phyloP scores from a whole-genome alignment of 1,140 invertebrate genomes.

The Drosophila simulans region DNA sequence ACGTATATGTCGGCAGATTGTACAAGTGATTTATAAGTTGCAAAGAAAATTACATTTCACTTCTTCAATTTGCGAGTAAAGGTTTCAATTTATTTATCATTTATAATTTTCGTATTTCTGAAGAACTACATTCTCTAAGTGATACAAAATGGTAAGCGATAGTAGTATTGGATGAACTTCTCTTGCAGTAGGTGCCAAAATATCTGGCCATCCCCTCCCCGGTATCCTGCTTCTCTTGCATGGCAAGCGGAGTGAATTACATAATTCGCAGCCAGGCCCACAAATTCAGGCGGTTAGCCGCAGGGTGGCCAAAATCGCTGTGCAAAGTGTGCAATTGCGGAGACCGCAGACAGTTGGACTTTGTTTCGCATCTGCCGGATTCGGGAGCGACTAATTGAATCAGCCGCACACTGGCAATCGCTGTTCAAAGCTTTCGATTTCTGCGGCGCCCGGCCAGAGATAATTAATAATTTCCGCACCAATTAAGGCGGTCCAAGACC shows the following conservation, averaged over 20 bases:
- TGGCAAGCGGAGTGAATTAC: conserved; percentile 11
- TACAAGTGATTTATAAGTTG: conserved; percentile 19
- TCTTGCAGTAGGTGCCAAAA: too few relatives aligned
- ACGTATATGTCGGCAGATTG: conserved; percentile 7
- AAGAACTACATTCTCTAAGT: not conserved
- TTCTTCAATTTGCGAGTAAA: conserved; percentile 14
- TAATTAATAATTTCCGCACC: conserved; percentile 82
- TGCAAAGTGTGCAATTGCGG: conserved; percentile 7
- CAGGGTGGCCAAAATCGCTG: conserved; percentile 20
- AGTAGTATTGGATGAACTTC: too few relatives aligned
- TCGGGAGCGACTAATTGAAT: conserved; percentile 24
- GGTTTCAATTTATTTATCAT: not conserved
- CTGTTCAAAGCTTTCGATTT: conserved; percentile 49
- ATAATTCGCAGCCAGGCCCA: conserved; percentile 2
- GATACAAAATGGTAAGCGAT: too few relatives aligned
- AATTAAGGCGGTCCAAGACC: conserved; percentile 61
- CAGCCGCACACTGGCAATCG: conserved; percentile 10
- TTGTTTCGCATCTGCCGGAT: conserved; percentile 2
- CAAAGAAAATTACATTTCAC: conserved; percentile 3
- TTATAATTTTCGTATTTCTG: not conserved
- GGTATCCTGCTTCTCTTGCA: not conserved
- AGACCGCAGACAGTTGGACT: conserved; percentile 30
- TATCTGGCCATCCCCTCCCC: not conserved
- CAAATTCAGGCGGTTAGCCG: conserved; percentile 1
- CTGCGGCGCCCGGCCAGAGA: conserved; percentile 36